These are phyloP conservation scores for Dyspetes luteomarginatus DNA, from an alignment of 2,888 invertebrate genomes.

Conservation along the genomic window DNA sequence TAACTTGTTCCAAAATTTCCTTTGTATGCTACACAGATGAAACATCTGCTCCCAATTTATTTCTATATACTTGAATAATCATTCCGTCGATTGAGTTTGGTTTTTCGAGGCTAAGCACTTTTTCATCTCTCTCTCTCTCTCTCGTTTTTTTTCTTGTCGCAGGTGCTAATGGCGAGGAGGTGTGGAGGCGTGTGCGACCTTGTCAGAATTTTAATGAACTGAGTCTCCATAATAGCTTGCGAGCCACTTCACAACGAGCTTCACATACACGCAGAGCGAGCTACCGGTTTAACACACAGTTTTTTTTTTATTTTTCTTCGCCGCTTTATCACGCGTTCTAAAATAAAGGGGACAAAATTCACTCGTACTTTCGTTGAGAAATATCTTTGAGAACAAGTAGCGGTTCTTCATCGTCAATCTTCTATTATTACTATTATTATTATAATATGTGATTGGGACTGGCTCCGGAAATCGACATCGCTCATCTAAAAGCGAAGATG, in stretches of 20 bases:
- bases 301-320: slow-evolving; percentile 25
- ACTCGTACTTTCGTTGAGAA: slow-evolving; percentile 68
- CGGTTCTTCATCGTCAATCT: no score
- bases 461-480: slow-evolving; percentile 55
- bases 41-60: no score
- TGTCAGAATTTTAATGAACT: slow-evolving; percentile 60
- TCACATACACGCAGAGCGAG: slow-evolving; percentile 14
- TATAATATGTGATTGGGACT: no score
- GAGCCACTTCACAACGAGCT: slow-evolving; percentile 43
- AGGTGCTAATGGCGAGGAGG: slow-evolving; percentile 46
- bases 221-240: slow-evolving; percentile 41
- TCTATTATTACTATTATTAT: slow-evolving; percentile 52
- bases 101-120: not conserved
- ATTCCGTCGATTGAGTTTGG: slow-evolving; percentile 5
- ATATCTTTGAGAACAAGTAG: slow-evolving; percentile 14
- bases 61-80: no score
- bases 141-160: not conserved
- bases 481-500: slow-evolving; percentile 11
- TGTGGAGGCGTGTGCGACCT: slow-evolving; percentile 41
- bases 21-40: no score
- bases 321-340: slow-evolving; percentile 33
- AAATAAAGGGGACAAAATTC: slow-evolving; percentile 54
- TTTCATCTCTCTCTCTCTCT: not conserved
- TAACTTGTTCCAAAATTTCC: no score
- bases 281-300: slow-evolving; percentile 50